Evolutionary conservation across 1,140 invertebrate genomes (phyloP).

Genomic region (Phenacoccus solenopsis): DNA sequence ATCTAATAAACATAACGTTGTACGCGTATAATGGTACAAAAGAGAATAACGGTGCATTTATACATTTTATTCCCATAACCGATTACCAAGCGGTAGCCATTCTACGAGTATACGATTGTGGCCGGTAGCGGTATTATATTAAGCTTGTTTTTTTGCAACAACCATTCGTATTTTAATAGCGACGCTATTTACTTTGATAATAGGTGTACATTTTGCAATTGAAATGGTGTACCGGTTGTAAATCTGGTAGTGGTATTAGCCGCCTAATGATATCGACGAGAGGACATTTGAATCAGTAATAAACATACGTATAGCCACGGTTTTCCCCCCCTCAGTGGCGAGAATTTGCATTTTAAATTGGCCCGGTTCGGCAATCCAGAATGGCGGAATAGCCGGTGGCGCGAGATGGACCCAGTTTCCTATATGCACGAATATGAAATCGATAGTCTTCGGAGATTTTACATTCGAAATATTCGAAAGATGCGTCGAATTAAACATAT

Average conservation of each 20-base stretch:
- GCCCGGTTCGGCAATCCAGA: background rate
- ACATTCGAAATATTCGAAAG: too few species aligned
- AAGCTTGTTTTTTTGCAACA: background rate
- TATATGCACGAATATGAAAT: too few species aligned
- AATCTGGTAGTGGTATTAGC: background rate
- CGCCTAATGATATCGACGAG: background rate
- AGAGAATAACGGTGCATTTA: background rate
- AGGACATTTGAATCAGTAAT: background rate
- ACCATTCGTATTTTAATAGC: background rate
- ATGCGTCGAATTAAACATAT: background rate
- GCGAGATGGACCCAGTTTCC: too few species aligned
- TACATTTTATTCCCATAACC: background rate
- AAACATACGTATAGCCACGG: background rate
- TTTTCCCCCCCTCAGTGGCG: background rate
- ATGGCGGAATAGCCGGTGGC: too few species aligned
- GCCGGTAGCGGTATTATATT: background rate
- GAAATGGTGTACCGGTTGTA: background rate
- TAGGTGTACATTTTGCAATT: constrained; percentile 2
- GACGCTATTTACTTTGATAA: background rate
- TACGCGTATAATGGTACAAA: background rate
- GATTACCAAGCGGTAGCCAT: background rate
- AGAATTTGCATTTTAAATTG: background rate
- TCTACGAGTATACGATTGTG: background rate
- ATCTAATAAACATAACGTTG: background rate
- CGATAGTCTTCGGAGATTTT: too few species aligned